These are phyloP conservation scores for Polyommatus iphigenia DNA, from an alignment of 2,888 invertebrate genomes.

Conservation along the genomic window DNA sequence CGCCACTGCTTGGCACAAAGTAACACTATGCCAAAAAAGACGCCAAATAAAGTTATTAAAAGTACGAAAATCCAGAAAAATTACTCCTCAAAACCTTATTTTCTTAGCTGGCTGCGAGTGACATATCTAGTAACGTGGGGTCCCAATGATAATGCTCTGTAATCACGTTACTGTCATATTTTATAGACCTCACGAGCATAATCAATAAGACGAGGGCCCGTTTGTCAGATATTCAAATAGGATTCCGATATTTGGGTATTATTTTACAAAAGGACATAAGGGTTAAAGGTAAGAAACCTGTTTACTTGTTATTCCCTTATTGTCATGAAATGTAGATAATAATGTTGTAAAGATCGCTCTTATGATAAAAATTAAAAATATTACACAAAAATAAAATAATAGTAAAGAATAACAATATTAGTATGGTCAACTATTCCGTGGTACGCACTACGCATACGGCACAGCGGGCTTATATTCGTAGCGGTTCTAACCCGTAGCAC, in stretches of 20 bases:
- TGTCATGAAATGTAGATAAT: not conserved
- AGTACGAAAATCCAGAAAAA: not conserved
- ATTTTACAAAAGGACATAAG: not conserved
- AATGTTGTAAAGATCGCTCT: not conserved
- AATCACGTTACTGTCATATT: slow-evolving; percentile 15
- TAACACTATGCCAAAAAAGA: too few relatives aligned
- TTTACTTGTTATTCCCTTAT: not conserved
- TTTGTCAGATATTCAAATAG: slow-evolving; percentile 5
- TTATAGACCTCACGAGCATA: slow-evolving; percentile 3
- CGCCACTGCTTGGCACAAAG: too few relatives aligned
- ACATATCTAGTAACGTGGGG: not conserved
- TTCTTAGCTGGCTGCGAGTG: not conserved
- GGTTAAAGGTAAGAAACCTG: not conserved
- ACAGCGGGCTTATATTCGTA: too few relatives aligned
- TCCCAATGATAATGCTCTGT: not conserved
- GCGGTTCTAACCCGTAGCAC: too few relatives aligned
- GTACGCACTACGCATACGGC: too few relatives aligned
- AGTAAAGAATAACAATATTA: too few relatives aligned
- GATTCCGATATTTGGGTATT: slow-evolving; percentile 12
- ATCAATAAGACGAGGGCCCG: not conserved
- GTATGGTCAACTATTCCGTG: too few relatives aligned
- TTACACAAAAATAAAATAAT: too few relatives aligned
- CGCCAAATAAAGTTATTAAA: too few relatives aligned
- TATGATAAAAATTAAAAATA: not conserved
- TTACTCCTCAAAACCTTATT: not conserved